These are phyloP conservation scores for Hipposideros larvatus DNA, from an alignment of 2,797 vertebrate species.

Conservation along the genomic window DNA sequence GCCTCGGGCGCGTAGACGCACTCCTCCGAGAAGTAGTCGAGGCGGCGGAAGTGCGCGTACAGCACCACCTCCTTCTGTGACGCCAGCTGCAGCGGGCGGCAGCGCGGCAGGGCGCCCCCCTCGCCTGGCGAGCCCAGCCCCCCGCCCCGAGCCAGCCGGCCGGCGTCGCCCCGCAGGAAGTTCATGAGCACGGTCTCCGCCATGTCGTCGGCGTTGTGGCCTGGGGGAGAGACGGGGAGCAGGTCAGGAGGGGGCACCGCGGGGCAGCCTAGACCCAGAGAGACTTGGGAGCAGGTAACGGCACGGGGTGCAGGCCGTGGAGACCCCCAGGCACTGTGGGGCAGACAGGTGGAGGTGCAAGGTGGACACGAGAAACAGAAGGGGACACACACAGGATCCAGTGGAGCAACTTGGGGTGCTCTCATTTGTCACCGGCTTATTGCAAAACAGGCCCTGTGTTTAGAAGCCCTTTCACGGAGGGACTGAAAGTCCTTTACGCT, in stretches of 20 bases:
- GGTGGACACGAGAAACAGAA: not conserved
- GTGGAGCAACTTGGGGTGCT: not conserved
- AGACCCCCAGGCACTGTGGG: rapidly evolving
- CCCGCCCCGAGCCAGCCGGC: conserved; percentile 89
- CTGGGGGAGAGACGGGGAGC: conserved; percentile 50
- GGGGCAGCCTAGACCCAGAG: conserved; percentile 73
- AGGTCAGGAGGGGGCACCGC: not conserved
- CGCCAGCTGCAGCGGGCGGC: conserved; percentile 83
- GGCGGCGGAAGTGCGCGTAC: conserved; percentile 94
- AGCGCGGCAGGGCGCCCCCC: conserved; percentile 78
- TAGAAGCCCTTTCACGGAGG: not conserved
- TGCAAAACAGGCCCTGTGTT: not conserved
- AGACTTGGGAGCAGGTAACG: not conserved
- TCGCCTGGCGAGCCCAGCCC: conserved; percentile 87
- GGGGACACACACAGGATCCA: not conserved
- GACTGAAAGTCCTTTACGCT: not conserved
- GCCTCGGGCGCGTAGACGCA: conserved; percentile 95
- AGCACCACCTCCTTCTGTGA: conserved; percentile 97
- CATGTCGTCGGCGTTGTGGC: conserved; percentile 94
- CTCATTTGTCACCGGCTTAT: not conserved
- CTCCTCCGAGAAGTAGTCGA: conserved; percentile 96
- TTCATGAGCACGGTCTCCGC: conserved; percentile 96
- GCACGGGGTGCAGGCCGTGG: not conserved
- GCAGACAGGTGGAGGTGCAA: not conserved
- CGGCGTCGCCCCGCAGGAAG: conserved; percentile 93